These are phyloP conservation scores for Zaprionus lineosus DNA, from an alignment of 2,888 invertebrate species.

Conservation along the genomic window DNA sequence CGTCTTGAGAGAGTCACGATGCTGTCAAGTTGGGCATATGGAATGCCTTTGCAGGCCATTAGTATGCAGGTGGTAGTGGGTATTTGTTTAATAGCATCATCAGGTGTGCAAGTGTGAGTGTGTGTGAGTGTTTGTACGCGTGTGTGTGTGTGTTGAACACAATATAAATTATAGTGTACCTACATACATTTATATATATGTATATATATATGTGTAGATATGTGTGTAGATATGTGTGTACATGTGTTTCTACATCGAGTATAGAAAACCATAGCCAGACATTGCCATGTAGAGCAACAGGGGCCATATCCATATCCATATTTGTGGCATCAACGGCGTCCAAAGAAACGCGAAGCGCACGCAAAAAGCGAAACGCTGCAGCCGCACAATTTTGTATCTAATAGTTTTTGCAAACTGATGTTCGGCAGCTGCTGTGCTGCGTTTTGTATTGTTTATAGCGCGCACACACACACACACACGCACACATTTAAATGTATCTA, in stretches of 20 bases:
- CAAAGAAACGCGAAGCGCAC: conserved; percentile 36
- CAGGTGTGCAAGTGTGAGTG: conserved; percentile 18
- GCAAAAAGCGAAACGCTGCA: conserved; percentile 40
- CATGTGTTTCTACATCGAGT: conserved; percentile 24
- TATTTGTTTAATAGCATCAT: conserved; percentile 67
- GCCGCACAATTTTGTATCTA: conserved; percentile 59
- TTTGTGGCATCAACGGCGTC: conserved; percentile 35
- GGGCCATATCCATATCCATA: conserved; percentile 53
- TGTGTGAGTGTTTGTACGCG: conserved; percentile 21
- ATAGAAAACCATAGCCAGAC: conserved; percentile 36
- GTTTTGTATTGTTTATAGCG: conserved; percentile 45
- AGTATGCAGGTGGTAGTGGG: conserved; percentile 66
- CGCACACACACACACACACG: no score
- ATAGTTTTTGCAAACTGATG: conserved; percentile 59
- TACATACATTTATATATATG: neutral
- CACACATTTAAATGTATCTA: conserved; percentile 23
- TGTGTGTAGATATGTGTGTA: neutral
- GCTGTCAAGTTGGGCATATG: conserved; percentile 37
- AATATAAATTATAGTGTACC: conserved; percentile 36
- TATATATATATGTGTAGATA: neutral
- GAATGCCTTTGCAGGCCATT: conserved; percentile 45
- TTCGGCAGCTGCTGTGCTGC: conserved; percentile 56
- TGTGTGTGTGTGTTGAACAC: conserved; percentile 30
- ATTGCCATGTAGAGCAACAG: conserved; percentile 50
- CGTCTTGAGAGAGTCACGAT: conserved; percentile 30